phyloP scores from a whole-genome alignment of 1,140 invertebrate genomes.

The Drosophila tropicalis region DNA sequence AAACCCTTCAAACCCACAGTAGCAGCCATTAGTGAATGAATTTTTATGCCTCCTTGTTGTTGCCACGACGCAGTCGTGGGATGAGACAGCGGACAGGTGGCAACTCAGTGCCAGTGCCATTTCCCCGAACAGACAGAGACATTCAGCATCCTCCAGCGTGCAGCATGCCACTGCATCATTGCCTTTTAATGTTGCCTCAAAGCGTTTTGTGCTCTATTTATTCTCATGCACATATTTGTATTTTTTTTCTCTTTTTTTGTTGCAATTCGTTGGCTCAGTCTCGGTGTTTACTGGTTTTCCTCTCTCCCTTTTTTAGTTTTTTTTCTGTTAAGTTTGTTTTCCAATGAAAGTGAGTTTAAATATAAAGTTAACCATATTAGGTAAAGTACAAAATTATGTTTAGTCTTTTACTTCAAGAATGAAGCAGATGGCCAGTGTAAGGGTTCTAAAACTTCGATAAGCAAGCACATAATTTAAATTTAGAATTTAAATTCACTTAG shows the following conservation, averaged over 20 bases:
- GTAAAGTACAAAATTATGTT: neutral
- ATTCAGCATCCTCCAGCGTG: conserved; percentile 9
- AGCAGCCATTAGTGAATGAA: conserved; percentile 75
- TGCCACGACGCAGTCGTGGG: neutral
- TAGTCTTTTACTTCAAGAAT: too few relatives aligned
- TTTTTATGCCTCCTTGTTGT: conserved; percentile 55
- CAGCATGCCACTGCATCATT: conserved; percentile 19
- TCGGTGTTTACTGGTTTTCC: neutral
- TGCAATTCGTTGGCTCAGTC: neutral
- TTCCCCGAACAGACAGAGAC: conserved; percentile 3
- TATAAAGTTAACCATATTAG: neutral
- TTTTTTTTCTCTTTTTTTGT: neutral
- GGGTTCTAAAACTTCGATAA: too few relatives aligned
- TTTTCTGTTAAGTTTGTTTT: neutral
- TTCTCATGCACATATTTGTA: conserved; percentile 34
- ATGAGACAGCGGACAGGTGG: conserved; percentile 43
- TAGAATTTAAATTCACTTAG: too few relatives aligned
- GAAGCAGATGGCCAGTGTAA: too few relatives aligned
- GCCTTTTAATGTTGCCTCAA: conserved; percentile 67
- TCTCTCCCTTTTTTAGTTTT: neutral
- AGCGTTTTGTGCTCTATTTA: conserved; percentile 68
- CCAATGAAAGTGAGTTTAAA: conserved; percentile 4
- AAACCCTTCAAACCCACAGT: conserved; percentile 2
- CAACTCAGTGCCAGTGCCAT: conserved; percentile 38
- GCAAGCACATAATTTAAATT: too few relatives aligned